phyloP scores from a whole-genome alignment of 2,113 vertebrate genomes.

The Pterocles gutturalis region DNA sequence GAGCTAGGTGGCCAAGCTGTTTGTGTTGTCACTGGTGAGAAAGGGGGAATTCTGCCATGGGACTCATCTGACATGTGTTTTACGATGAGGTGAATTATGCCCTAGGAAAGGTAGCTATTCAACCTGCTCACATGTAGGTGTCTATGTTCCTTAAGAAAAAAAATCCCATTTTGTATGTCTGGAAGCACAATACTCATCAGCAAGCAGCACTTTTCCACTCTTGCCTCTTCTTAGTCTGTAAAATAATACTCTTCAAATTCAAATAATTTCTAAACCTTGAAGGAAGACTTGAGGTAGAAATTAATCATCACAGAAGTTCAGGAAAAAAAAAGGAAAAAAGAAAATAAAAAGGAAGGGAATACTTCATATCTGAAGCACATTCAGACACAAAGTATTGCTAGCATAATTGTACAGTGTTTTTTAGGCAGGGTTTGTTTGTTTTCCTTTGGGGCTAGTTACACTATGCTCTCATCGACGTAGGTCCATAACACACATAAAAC shows the following conservation, averaged over 20 bases:
- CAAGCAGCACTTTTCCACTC: neutral
- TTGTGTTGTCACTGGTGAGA: neutral
- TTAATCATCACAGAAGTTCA: neutral
- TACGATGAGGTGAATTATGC: neutral
- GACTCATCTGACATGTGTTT: neutral
- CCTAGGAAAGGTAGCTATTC: neutral
- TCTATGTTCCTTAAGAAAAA: neutral
- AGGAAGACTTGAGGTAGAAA: neutral
- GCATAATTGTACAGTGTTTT: neutral
- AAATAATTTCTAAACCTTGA: neutral
- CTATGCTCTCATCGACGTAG: accelerated
- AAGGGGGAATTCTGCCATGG: neutral
- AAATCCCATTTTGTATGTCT: neutral
- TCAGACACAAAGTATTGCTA: neutral
- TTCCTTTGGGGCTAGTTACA: neutral
- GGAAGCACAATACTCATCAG: neutral
- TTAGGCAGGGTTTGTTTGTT: neutral
- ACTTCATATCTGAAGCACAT: neutral
- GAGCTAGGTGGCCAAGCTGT: neutral
- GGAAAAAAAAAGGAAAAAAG: too few species aligned
- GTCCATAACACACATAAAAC: neutral
- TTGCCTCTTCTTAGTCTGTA: neutral
- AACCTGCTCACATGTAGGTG: neutral
- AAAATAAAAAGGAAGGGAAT: neutral
- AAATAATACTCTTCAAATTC: neutral